These are phyloP conservation scores for Drosophila cognata DNA, from an alignment of 2,888 invertebrate species.

Conservation along the genomic window DNA sequence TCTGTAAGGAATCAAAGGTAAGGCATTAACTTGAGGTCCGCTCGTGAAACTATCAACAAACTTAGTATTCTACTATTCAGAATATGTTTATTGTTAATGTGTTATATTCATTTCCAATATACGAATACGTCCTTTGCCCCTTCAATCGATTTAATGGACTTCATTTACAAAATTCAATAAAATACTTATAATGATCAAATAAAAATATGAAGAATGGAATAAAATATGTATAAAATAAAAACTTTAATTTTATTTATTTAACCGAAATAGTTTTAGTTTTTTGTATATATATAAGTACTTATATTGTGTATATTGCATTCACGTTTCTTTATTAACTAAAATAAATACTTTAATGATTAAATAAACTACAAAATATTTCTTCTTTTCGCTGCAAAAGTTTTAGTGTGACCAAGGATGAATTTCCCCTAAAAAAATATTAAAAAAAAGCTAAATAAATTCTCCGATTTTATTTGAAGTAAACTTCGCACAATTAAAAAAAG, in stretches of 20 bases:
- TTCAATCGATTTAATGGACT: too few relatives aligned
- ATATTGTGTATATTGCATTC: not conserved
- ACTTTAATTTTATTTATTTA: too few relatives aligned
- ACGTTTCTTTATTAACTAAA: not conserved
- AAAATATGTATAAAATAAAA: not conserved
- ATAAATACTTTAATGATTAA: not conserved
- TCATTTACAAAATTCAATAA: not conserved
- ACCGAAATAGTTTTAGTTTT: too few relatives aligned
- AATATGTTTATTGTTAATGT: too few relatives aligned
- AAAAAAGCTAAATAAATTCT: not conserved
- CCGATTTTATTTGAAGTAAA: not conserved
- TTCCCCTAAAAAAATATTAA: too few relatives aligned
- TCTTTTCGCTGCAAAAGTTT: too few relatives aligned
- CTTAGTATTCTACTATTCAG: not conserved
- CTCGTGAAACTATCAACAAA: not conserved
- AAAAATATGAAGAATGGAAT: too few relatives aligned
- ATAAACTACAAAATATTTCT: too few relatives aligned
- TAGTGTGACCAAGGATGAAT: too few relatives aligned
- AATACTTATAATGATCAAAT: not conserved
- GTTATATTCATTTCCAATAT: too few relatives aligned
- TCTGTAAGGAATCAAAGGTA: not conserved
- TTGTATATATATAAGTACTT: too few relatives aligned
- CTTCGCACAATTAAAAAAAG: not conserved
- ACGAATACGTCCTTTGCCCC: too few relatives aligned
- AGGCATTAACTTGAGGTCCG: not conserved